Conservation (phyloP, 2,797 vertebrate genomes). For the Caiman crocodilus region DNA sequence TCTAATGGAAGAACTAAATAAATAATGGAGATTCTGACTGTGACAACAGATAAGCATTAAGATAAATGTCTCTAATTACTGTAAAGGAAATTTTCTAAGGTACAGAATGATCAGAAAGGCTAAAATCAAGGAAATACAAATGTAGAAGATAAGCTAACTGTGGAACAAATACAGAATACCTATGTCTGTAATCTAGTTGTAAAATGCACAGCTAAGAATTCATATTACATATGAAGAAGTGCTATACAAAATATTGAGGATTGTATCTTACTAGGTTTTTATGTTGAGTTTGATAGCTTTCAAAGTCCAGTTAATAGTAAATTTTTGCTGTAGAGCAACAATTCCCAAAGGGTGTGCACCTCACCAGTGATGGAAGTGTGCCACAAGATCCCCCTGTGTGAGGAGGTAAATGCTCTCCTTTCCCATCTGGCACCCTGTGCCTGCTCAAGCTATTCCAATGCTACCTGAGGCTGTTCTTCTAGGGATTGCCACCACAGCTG, state of each 20-base stretch:
- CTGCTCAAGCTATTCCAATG: too few relatives aligned
- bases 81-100: conserved; percentile 17
- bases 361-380: too few relatives aligned
- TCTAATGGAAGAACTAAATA: conserved; percentile 31
- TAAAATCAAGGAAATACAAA: background rate
- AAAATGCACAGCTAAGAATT: background rate
- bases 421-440: too few relatives aligned
- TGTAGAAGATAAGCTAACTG: background rate
- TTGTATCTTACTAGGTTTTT: background rate
- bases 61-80: conserved; percentile 25
- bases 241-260: background rate
- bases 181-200: background rate
- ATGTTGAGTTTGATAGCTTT: background rate
- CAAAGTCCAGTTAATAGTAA: background rate
- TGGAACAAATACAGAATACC: background rate
- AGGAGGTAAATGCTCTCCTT: too few relatives aligned
- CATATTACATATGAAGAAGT: background rate
- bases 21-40: background rate
- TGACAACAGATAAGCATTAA: conserved; percentile 10
- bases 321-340: background rate
- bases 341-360: too few relatives aligned
- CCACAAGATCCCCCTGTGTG: too few relatives aligned
- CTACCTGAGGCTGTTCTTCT: too few relatives aligned
- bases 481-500: too few relatives aligned
- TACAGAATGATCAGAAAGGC: background rate